These are phyloP conservation scores for Bellardia bayeri DNA, from an alignment of 2,888 invertebrate species.

Conservation along the genomic window DNA sequence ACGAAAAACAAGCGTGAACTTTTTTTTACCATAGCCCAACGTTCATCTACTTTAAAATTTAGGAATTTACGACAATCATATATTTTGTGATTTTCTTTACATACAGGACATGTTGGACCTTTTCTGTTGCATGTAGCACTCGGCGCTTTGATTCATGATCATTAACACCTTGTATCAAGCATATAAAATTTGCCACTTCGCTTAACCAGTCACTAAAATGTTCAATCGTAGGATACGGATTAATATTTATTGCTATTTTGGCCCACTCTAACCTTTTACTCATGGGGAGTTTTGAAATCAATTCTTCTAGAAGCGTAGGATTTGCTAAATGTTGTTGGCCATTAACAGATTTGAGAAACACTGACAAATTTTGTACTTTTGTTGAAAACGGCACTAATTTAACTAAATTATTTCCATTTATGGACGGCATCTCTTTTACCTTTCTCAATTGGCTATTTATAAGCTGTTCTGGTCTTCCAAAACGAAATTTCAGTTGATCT, in stretches of 20 bases:
- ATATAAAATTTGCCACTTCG: constrained; percentile 67
- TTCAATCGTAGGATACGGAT: constrained; percentile 30
- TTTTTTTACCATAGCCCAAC: constrained; percentile 40
- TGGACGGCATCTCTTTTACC: constrained; percentile 55
- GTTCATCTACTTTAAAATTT: constrained; percentile 38
- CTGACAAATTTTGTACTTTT: constrained; percentile 65
- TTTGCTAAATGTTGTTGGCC: constrained; percentile 70
- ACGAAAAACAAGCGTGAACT: not conserved
- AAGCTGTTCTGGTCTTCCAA: constrained; percentile 58
- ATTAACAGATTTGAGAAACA: constrained; percentile 64
- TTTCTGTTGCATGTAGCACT: constrained; percentile 31
- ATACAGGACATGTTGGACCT: constrained; percentile 29
- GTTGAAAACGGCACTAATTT: constrained; percentile 68
- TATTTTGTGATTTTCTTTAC: constrained; percentile 52
- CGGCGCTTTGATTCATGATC: constrained; percentile 35
- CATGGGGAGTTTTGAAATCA: constrained; percentile 67
- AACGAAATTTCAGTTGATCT: constrained; percentile 61
- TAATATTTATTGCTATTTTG: constrained; percentile 43
- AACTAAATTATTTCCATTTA: constrained; percentile 56
- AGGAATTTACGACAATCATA: constrained; percentile 31
- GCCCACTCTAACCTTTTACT: constrained; percentile 70
- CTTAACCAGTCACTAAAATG: constrained; percentile 67
- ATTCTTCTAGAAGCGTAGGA: constrained; percentile 68
- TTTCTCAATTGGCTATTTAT: constrained; percentile 67
- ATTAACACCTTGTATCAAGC: constrained; percentile 43